Evolutionary conservation across 2,113 vertebrate species (phyloP).

Genomic region (Tursiops truncatus): DNA sequence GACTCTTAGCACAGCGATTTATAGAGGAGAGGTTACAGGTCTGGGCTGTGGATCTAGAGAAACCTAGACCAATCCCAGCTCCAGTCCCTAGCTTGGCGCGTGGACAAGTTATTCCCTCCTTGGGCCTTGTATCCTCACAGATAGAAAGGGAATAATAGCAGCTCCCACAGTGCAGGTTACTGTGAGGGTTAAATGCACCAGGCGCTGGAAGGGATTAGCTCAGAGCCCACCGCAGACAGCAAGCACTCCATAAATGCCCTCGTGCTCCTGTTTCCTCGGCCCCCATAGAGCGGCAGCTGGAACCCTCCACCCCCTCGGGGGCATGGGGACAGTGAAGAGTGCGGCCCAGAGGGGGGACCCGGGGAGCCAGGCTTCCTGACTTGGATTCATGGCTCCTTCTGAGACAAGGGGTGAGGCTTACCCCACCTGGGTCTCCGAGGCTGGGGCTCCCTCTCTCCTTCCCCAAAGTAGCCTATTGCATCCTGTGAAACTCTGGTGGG

Average conservation of each 20-base stretch:
- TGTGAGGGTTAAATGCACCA: accelerated
- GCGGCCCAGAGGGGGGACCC: not conserved
- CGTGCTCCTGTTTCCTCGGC: not conserved
- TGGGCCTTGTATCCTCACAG: not conserved
- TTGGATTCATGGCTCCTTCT: not conserved
- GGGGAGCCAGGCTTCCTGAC: not conserved
- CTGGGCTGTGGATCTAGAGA: not conserved
- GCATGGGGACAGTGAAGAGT: not conserved
- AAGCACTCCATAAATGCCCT: not conserved
- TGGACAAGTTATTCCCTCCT: not conserved
- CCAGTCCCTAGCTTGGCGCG: not conserved
- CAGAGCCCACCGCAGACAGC: not conserved
- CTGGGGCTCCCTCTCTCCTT: constrained; percentile 2
- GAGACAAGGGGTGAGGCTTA: not conserved
- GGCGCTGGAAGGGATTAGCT: not conserved
- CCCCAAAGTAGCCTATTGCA: constrained; percentile 53
- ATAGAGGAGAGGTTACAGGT: not conserved
- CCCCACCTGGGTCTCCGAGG: not conserved
- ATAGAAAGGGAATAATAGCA: not conserved
- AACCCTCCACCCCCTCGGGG: not conserved
- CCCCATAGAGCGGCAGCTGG: not conserved
- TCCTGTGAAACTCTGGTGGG: constrained; percentile 64
- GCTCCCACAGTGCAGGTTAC: not conserved
- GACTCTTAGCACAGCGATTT: not conserved
- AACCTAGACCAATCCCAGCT: not conserved